A percentile compares a stretch with the other conserved stretches of the same genome.
Evolutionary conservation across 2,888 invertebrate species (phyloP).

Genomic region (Dioctria rufipes): DNA sequence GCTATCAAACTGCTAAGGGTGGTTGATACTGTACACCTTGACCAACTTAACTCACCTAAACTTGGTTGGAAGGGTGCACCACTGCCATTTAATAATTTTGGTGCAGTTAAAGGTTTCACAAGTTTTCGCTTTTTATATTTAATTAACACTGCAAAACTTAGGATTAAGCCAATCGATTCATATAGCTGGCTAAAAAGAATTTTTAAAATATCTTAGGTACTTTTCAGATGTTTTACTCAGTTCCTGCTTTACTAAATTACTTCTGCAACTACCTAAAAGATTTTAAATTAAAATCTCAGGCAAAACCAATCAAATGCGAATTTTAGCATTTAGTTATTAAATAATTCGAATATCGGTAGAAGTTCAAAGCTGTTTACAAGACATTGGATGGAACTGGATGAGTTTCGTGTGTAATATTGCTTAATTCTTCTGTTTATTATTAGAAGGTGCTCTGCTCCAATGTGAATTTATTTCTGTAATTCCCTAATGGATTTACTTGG

Average conservation of each 20-base stretch:
- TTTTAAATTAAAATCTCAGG: constrained; percentile 45
- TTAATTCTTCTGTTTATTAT: neutral
- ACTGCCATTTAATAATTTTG: constrained; percentile 57
- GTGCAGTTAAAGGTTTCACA: constrained; percentile 62
- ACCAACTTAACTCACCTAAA: constrained; percentile 55
- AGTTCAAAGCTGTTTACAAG: constrained; percentile 31
- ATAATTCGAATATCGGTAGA: constrained; percentile 57
- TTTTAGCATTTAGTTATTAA: constrained; percentile 54
- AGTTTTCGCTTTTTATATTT: constrained; percentile 63
- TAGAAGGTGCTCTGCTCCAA: neutral
- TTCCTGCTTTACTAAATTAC: constrained; percentile 21
- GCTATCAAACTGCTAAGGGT: constrained; percentile 54
- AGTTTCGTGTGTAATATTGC: neutral
- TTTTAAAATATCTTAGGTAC: constrained; percentile 30
- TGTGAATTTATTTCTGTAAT: neutral
- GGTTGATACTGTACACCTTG: constrained; percentile 16
- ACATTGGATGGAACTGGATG: constrained; percentile 4
- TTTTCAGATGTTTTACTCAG: constrained; percentile 46
- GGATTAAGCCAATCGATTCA: constrained; percentile 45
- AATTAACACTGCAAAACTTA: constrained; percentile 60
- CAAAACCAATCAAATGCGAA: constrained; percentile 27
- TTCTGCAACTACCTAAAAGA: neutral
- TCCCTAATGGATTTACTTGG: constrained; percentile 46
- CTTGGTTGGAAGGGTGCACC: neutral
- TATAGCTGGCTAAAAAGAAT: constrained; percentile 23